Base-by-base conservation (phyloP, 1,140 invertebrate species). In the Cyclina sinensis region DNA sequence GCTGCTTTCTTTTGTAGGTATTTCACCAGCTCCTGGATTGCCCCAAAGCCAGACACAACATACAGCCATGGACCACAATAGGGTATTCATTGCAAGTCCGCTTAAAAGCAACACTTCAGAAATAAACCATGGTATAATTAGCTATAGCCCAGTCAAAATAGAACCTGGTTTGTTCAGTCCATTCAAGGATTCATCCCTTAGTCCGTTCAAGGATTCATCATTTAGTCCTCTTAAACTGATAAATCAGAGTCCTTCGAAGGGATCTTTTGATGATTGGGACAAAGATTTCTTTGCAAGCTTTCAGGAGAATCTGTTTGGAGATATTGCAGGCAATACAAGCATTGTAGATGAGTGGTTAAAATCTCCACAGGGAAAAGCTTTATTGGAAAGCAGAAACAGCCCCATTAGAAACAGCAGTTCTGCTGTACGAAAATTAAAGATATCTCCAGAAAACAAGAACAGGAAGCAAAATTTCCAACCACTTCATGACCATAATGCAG, bases 231-330 rank as follows among this genome's bases (percentile, higher is more conserved):
- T 88, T 48, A 88, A 83, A 18, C 37, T 74, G 35, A 59, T 83
- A 12, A 39, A 35, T 43, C 65, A 82, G 32, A 88, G 79, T 74
- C 79, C 79, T 37, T 83, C 86, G 3, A 87, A 87, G 24, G 86
- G 86, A 59, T 21, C 86, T 0, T 83, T 88, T 82, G 79, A 88
- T 43, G 79, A 82, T 2, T 88, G 86, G 86, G 86, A 88, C 18
- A 80, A 80, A 80, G 80, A 82, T 30, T 82, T 88, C 27, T 24
- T 88, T 62, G 68, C 86, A 18, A 83, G 65, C 27, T 88, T 82
- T 57, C 76, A 88, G 30, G 86, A 88, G 12, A 88, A 88, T 21
- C 54, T 88, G n/a, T 88, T 88, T 88, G 86, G 80, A 62, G 81
- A 82, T 30, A 59, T 54, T 4, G 48, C 81, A 70, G 37, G 68